phyloP scores from a whole-genome alignment of 2,113 vertebrate species.

The Pluvianellus socialis region DNA sequence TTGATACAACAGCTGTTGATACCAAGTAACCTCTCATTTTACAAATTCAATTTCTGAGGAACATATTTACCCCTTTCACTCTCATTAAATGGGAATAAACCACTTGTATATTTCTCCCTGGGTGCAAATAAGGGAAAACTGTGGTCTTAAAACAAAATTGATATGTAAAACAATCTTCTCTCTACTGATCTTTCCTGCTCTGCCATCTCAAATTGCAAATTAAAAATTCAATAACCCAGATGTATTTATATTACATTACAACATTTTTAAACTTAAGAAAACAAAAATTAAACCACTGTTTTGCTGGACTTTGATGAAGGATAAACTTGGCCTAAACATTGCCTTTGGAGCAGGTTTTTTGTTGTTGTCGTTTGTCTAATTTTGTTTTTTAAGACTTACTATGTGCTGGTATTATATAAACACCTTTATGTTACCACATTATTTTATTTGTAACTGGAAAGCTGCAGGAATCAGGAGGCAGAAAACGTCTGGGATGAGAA shows the following conservation, averaged over 20 bases:
- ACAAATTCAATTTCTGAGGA: not conserved
- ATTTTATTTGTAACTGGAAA: not conserved
- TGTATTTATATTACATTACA: not conserved
- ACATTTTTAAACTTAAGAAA: not conserved
- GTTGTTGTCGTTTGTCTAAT: not conserved
- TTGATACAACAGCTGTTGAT: not conserved
- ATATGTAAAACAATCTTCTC: constrained; percentile 5
- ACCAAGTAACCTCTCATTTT: not conserved
- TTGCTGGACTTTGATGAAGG: constrained; percentile 16
- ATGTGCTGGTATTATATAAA: not conserved
- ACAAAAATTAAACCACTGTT: not conserved
- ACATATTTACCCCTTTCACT: not conserved
- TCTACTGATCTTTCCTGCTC: constrained; percentile 14
- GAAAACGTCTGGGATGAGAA: not conserved
- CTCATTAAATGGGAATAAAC: not conserved
- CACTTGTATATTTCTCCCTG: constrained; percentile 28
- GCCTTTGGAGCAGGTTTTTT: not conserved
- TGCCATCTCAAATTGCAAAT: constrained; percentile 35
- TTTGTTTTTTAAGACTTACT: constrained; percentile 25
- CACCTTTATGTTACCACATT: not conserved
- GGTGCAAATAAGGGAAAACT: constrained; percentile 3
- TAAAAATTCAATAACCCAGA: constrained; percentile 14
- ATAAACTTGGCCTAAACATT: not conserved
- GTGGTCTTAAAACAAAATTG: constrained; percentile 44
- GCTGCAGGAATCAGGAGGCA: not conserved